phyloP scores from a whole-genome alignment of 2,888 invertebrate genomes.

The Sepioteuthis lessoniana region DNA sequence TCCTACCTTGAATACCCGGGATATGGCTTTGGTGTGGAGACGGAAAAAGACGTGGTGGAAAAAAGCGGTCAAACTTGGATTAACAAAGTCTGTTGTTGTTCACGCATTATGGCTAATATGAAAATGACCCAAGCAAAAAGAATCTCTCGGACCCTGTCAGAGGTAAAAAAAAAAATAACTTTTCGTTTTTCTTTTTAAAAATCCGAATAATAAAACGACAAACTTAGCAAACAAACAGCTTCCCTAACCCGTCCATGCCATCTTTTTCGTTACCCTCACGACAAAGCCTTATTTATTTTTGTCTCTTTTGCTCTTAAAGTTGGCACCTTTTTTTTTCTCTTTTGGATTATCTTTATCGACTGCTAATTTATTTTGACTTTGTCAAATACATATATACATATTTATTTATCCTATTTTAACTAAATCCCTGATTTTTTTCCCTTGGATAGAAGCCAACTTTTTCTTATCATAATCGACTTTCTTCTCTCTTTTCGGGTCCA shows the following conservation, averaged over 20 bases:
- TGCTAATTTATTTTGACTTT: no score
- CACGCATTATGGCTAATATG: conserved; percentile 37
- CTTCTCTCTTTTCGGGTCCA: neutral
- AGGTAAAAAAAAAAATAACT: neutral
- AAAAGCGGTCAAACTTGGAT: conserved; percentile 46
- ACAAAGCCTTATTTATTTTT: neutral
- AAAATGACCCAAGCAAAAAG: conserved; percentile 47
- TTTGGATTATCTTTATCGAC: neutral
- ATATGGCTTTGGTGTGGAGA: conserved; percentile 45
- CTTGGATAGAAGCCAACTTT: neutral
- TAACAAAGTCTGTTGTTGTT: conserved; percentile 44
- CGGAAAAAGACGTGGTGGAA: conserved; percentile 39
- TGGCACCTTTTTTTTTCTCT: neutral
- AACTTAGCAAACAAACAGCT: neutral
- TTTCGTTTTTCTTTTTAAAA: neutral
- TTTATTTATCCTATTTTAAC: neutral
- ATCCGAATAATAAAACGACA: neutral
- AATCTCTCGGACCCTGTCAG: conserved; percentile 44
- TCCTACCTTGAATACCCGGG: conserved; percentile 44
- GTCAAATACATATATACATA: neutral
- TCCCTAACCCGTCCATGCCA: neutral
- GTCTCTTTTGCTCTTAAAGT: neutral
- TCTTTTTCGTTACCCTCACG: neutral
- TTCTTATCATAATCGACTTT: no score
- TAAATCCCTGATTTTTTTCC: neutral